Evolutionary conservation across 1,140 invertebrate species (phyloP).

Genomic region (Cyrtorhinus lividipennis): DNA sequence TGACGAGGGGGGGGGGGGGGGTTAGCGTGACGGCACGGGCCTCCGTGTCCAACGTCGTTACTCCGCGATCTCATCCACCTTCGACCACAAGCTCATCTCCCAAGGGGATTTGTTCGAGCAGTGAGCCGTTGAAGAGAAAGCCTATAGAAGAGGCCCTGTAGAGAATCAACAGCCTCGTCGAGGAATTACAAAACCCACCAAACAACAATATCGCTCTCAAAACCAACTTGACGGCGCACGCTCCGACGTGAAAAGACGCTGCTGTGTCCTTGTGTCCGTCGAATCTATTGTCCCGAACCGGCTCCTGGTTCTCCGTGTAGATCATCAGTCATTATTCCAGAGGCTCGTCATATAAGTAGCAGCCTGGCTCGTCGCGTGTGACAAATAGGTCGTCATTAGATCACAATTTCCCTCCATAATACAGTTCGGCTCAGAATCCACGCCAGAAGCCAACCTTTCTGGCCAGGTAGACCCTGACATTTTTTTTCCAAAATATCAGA

Average conservation of each 20-base stretch:
- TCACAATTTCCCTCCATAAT: neutral
- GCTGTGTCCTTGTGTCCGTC: too few relatives aligned
- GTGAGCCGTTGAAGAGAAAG: neutral
- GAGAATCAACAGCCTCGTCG: too few relatives aligned
- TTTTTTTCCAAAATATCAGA: too few relatives aligned
- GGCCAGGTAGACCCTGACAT: too few relatives aligned
- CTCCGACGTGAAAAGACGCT: neutral
- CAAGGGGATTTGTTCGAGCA: neutral
- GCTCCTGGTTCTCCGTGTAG: neutral
- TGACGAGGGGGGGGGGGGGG: neutral
- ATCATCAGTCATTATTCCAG: neutral
- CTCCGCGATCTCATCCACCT: too few relatives aligned
- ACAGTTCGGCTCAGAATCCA: neutral
- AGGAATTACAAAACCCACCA: neutral
- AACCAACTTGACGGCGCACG: constrained; percentile 5
- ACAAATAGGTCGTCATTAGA: neutral
- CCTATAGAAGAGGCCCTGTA: neutral
- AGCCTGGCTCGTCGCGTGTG: constrained; percentile 3
- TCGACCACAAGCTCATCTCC: constrained; percentile 1
- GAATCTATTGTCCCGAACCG: too few relatives aligned
- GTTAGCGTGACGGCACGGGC: constrained; percentile 7
- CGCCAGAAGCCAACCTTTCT: too few relatives aligned
- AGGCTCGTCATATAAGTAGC: neutral
- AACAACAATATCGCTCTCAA: constrained; percentile 2
- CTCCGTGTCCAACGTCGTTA: constrained; percentile 6